These are phyloP conservation scores for Cromileptes altivelis DNA, from an alignment of 2,113 vertebrate genomes.

Conservation along the genomic window DNA sequence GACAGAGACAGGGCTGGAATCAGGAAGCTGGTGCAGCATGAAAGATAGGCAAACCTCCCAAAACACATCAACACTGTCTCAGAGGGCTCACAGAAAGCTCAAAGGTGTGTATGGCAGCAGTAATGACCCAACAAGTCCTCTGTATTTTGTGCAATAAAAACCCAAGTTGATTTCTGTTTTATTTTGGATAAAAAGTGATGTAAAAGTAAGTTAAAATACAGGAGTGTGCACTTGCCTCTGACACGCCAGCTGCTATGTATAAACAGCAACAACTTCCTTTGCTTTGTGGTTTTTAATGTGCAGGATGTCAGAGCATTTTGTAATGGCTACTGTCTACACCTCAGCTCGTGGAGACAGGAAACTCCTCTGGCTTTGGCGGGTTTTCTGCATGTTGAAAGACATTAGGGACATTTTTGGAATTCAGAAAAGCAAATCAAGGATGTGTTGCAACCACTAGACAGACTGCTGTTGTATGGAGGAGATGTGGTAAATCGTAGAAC, in stretches of 20 bases:
- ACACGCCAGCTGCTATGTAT: not conserved
- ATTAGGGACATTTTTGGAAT: slow-evolving; percentile 6
- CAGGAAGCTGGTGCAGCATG: slow-evolving; percentile 34
- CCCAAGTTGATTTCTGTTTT: not conserved
- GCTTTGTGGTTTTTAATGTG: slow-evolving; percentile 12
- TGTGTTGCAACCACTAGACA: not conserved
- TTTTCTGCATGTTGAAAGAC: slow-evolving; percentile 28
- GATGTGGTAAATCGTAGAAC: not conserved
- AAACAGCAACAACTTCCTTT: slow-evolving; percentile 35
- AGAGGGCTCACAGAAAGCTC: not conserved
- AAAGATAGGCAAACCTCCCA: not conserved
- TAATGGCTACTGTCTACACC: slow-evolving; percentile 11
- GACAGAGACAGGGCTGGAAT: slow-evolving; percentile 14
- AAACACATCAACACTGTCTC: slow-evolving; percentile 14
- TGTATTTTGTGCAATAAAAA: not conserved
- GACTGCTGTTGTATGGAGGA: not conserved
- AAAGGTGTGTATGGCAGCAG: not conserved
- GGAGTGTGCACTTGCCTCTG: not conserved
- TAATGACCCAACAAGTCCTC: not conserved
- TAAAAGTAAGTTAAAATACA: not conserved
- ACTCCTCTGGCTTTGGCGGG: not conserved
- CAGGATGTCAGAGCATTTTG: slow-evolving; percentile 33
- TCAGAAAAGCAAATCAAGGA: slow-evolving; percentile 4
- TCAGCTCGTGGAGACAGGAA: slow-evolving; percentile 48
- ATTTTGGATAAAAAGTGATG: not conserved